Conservation (phyloP, 2,797 vertebrate species). For the Ctenochaetus hawaiiensis region DNA sequence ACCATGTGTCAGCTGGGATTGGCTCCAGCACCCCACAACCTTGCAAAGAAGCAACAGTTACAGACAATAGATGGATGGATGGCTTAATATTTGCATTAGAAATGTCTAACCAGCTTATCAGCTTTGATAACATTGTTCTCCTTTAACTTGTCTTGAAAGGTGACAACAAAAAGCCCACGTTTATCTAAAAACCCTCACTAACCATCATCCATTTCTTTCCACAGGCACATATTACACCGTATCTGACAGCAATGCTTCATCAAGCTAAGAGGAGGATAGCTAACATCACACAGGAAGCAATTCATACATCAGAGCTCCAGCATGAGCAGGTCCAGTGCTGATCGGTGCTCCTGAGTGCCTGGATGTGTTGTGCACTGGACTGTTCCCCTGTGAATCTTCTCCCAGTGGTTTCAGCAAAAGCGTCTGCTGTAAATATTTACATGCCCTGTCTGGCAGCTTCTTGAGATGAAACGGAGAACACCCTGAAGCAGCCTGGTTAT, state of each 20-base stretch:
- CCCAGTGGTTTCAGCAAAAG: constrained; percentile 16
- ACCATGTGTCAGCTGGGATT: no score
- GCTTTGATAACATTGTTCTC: no score
- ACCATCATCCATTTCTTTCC: constrained; percentile 30
- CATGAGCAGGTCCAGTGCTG: not conserved
- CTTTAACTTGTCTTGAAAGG: no score
- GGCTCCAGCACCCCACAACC: no score
- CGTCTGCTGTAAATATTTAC: constrained; percentile 77
- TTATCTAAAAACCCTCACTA: not conserved
- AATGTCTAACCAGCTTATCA: no score
- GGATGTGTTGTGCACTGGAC: constrained; percentile 14
- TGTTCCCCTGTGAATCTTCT: constrained; percentile 13
- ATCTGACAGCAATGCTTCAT: constrained; percentile 1
- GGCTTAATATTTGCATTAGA: no score
- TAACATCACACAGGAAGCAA: not conserved
- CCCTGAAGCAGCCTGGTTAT: constrained; percentile 29
- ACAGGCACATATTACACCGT: constrained; percentile 15
- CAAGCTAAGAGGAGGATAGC: constrained; percentile 5
- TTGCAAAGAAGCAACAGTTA: no score
- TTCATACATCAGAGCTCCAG: not conserved
- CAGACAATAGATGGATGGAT: no score
- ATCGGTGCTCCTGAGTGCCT: constrained; percentile 12
- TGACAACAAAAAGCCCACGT: not conserved
- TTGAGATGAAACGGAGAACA: constrained; percentile 57
- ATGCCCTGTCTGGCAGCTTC: constrained; percentile 48